These are phyloP conservation scores for Enteromius afrohamiltoni DNA, from an alignment of 2,797 vertebrate species.

Conservation along the genomic window DNA sequence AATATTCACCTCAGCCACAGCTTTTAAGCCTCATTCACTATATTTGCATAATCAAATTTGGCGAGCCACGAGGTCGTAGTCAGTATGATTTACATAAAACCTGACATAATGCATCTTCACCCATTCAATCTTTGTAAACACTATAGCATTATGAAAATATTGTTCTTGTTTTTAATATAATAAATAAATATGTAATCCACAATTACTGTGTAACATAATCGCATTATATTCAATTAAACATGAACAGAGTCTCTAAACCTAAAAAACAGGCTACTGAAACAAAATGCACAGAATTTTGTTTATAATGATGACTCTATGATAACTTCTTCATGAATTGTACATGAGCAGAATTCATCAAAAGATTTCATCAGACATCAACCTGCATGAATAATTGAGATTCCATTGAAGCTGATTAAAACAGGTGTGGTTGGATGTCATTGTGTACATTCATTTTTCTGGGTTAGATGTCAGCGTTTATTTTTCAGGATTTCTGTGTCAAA, in stretches of 20 bases:
- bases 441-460: neutral
- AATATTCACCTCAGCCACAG: neutral
- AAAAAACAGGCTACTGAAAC: neutral
- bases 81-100: neutral
- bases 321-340: neutral
- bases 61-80: neutral
- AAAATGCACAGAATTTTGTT: neutral
- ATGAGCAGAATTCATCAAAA: neutral
- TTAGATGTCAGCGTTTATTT: neutral
- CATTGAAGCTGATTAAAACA: slow-evolving; percentile 8
- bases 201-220: neutral
- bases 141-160: too few relatives aligned
- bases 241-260: neutral
- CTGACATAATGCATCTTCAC: neutral
- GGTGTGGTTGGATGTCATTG: neutral
- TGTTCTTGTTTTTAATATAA: neutral
- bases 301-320: neutral
- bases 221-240: neutral
- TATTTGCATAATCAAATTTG: neutral
- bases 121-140: neutral
- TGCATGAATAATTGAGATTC: neutral
- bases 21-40: neutral
- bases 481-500: slow-evolving; percentile 4
- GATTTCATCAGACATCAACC: neutral
- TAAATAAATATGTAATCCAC: neutral